A percentile compares a stretch with the other conserved stretches of the same genome.
Conservation (phyloP, 2,797 vertebrate species). For the Urophycis tenuis region DNA sequence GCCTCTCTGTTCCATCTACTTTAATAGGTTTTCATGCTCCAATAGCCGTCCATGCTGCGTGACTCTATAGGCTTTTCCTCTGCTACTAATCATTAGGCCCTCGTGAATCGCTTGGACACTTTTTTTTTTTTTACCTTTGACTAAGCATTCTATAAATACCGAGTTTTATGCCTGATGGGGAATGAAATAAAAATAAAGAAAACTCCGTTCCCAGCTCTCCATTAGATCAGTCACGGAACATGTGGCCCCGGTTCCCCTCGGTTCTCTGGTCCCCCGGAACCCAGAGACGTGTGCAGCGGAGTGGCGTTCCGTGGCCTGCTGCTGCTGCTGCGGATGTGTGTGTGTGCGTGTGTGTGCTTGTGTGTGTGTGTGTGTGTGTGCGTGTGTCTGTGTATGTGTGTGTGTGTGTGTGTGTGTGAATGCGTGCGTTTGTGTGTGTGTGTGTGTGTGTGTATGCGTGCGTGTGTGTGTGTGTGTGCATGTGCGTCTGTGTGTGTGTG, state of each 20-base stretch:
- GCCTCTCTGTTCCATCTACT: background rate
- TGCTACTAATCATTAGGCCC: background rate
- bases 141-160: slow-evolving; percentile 2
- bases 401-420: background rate
- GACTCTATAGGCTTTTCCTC: background rate
- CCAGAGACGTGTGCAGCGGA: background rate
- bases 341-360: slow-evolving; percentile 8
- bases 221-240: slow-evolving; percentile 1
- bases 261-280: background rate
- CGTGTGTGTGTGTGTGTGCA: background rate
- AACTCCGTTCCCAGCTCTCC: background rate
- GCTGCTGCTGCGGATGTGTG: slow-evolving; percentile 9
- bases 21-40: background rate
- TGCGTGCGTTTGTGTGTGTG: background rate
- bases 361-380: slow-evolving; percentile 1
- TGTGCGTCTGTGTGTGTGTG: background rate
- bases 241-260: background rate
- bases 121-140: background rate
- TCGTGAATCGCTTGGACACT: background rate
- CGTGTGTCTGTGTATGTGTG: background rate
- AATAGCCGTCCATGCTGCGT: background rate
- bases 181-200: background rate
- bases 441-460: background rate
- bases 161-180: background rate
- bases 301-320: background rate